These are phyloP conservation scores for Trematomus bernacchii DNA, from an alignment of 2,797 vertebrate genomes.

Conservation along the genomic window DNA sequence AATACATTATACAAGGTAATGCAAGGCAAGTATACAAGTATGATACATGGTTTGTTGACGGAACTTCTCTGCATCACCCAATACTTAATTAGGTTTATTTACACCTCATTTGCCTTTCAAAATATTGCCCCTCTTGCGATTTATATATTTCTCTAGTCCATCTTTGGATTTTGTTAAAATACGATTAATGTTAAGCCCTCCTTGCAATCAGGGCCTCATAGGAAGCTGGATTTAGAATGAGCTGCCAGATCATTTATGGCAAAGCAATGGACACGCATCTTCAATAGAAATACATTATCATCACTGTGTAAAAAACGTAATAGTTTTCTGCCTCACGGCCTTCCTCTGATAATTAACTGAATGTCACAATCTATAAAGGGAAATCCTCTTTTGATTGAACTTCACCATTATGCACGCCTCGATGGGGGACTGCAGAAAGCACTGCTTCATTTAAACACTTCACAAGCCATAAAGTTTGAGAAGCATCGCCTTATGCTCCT, in stretches of 20 bases:
- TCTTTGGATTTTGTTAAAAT: too few species aligned
- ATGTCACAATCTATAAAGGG: slow-evolving; percentile 56
- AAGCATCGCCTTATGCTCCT: slow-evolving; percentile 20
- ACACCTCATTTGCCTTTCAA: too few species aligned
- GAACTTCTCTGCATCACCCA: too few species aligned
- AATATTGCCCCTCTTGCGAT: too few species aligned
- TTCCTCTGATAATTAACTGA: slow-evolving; percentile 50
- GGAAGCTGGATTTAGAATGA: slow-evolving; percentile 6
- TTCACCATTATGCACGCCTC: slow-evolving; percentile 42
- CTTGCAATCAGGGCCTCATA: neutral
- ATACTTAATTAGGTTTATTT: too few species aligned
- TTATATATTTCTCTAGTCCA: too few species aligned
- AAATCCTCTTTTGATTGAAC: slow-evolving; percentile 51
- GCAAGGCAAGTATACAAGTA: too few species aligned
- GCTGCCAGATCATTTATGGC: slow-evolving; percentile 16
- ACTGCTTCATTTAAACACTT: slow-evolving; percentile 44
- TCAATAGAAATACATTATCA: slow-evolving; percentile 33
- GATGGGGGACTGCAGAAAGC: slow-evolving; percentile 23
- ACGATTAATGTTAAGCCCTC: too few species aligned
- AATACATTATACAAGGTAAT: neutral
- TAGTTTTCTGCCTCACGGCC: slow-evolving; percentile 47
- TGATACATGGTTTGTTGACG: too few species aligned
- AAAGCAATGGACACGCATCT: slow-evolving; percentile 24
- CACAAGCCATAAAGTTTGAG: slow-evolving; percentile 44
- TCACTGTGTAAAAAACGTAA: slow-evolving; percentile 38